Evolutionary conservation across 2,113 vertebrate genomes (phyloP).

Genomic region (Bos javanicus): DNA sequence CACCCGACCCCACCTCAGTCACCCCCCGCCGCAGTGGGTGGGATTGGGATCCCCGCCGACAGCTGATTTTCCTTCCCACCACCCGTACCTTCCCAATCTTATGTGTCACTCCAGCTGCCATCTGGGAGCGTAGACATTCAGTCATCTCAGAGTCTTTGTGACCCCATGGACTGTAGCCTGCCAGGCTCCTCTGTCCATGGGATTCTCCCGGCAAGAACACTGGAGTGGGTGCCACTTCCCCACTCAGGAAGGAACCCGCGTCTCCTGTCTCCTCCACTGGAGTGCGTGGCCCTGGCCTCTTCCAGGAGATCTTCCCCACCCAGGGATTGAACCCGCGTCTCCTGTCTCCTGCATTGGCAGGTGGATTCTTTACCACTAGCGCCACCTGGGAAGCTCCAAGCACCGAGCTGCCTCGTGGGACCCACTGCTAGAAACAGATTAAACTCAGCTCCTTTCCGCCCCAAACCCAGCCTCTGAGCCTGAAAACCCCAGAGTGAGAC

Average conservation of each 20-base stretch:
- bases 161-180: background rate
- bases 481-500: background rate
- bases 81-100: background rate
- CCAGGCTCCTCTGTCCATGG: background rate
- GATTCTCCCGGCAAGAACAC: background rate
- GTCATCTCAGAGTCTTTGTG: background rate
- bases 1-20: fast-evolving
- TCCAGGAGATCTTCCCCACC: background rate
- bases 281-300: background rate
- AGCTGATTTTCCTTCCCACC: background rate
- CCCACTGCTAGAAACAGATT: background rate
- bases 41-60: background rate
- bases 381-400: background rate
- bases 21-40: background rate
- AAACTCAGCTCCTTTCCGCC: background rate
- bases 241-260: background rate
- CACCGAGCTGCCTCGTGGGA: background rate
- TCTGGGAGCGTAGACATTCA: background rate
- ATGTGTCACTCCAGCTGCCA: background rate
- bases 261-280: background rate
- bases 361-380: background rate
- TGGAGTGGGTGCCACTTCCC: background rate
- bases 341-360: background rate
- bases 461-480: background rate
- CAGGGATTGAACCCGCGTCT: background rate